Evolutionary conservation across 2,888 invertebrate species (phyloP), one percentile per base, ranked within the genome.

Genomic region (Zhuqinia jingwanae): DNA sequence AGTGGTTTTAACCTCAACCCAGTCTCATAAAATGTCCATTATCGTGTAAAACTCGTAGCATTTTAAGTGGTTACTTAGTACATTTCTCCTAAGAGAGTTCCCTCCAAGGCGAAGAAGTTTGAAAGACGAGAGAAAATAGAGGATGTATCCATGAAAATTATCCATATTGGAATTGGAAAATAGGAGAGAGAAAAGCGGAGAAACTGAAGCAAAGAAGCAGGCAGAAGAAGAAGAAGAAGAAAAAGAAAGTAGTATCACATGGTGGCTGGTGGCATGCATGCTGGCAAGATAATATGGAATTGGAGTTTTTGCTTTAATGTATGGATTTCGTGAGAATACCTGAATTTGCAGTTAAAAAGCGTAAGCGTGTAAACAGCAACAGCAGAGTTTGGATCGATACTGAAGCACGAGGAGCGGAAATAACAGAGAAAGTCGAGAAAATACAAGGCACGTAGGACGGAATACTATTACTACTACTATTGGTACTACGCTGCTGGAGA

Each of bases 261-360:
- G n/a, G n/a, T n/a, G n/a, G n/a, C n/a, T n/a, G n/a, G n/a, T n/a
- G n/a, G n/a, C 27, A 60, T n/a, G 60, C n/a, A n/a, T 30, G 36
- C 47, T 63, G 79, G 60, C 27, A 25, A 22, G 22, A 27, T 60
- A 60, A 25, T 60, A 25, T 53, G 53, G 3, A 50, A 2, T 20
- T 56, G 56, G 27, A 60, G 60, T 60, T 60, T 11, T 8, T 25
- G 13, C 13, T 60, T 2, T 76, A 77, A 77, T 77, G 20, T 58
- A 77, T 77, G 47, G 77, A 58, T 77, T 77, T 77, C 77, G 20
- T 77, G 60, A 77, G 60, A 58, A 27, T 77, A 77, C 76, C 76
- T 77, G 76, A 77, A 20, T 20, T 20, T 42, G 27, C 5, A 60
- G 13, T 60, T 60, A 60, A 60, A 56, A 60, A 60, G 25, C 60